Conservation (phyloP, 2,888 invertebrate species). For the Branchinecta sandiegonensis region DNA sequence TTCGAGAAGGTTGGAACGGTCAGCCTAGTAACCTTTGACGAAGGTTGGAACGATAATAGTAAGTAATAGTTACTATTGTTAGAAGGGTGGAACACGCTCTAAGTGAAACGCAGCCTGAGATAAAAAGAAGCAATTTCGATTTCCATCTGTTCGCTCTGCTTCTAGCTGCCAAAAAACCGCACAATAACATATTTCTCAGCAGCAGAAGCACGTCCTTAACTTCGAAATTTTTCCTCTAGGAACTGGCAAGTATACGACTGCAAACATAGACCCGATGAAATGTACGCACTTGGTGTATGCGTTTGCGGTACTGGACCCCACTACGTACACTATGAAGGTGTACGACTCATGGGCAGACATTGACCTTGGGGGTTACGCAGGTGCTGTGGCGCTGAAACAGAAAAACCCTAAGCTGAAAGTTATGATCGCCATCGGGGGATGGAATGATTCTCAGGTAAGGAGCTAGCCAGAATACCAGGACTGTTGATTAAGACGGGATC, state of each 20-base stretch:
- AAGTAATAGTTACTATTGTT: too few species aligned
- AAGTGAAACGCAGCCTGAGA: too few species aligned
- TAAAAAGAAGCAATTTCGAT: neutral
- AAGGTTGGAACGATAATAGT: too few species aligned
- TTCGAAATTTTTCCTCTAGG: constrained; percentile 1
- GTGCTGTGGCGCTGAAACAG: constrained; percentile 32
- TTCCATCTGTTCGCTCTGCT: neutral
- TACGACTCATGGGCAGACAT: constrained; percentile 29
- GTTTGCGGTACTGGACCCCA: constrained; percentile 33
- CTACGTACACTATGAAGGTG: constrained; percentile 26
- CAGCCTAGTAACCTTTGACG: too few species aligned
- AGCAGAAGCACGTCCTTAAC: too few species aligned
- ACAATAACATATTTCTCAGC: too few species aligned
- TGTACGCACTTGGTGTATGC: constrained; percentile 35
- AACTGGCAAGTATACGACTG: constrained; percentile 27
- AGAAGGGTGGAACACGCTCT: too few species aligned
- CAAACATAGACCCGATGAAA: constrained; percentile 30
- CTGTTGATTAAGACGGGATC: too few species aligned
- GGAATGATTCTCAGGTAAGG: constrained; percentile 30
- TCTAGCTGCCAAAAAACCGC: neutral
- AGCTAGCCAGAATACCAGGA: too few species aligned
- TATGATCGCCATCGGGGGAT: constrained; percentile 37
- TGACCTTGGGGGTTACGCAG: constrained; percentile 21
- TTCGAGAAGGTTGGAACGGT: too few species aligned
- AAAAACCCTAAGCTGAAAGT: constrained; percentile 32